A percentile compares a stretch with the other conserved stretches of the same genome.
Conservation (phyloP, 1,140 invertebrate genomes). For the Pachypsylla venusta region DNA sequence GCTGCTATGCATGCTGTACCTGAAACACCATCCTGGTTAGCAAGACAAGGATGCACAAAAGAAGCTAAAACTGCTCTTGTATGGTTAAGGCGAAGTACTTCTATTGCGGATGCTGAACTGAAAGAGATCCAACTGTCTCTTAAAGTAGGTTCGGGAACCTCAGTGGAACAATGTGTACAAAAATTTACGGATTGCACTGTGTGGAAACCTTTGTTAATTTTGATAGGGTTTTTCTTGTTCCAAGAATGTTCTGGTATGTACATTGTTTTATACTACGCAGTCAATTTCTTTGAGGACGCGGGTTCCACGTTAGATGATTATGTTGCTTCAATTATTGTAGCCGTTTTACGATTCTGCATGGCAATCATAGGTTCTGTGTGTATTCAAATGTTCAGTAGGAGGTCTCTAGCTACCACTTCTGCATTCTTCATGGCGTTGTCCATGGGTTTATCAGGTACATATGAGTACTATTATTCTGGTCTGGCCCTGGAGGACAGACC, state of each 20-base stretch:
- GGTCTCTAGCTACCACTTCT: slow-evolving; percentile 45
- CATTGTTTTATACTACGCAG: slow-evolving; percentile 58
- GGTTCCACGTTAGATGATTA: slow-evolving; percentile 48
- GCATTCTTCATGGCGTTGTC: slow-evolving; percentile 45
- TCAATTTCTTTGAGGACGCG: slow-evolving; percentile 46
- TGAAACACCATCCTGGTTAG: slow-evolving; percentile 47
- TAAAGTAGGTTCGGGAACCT: slow-evolving; percentile 4
- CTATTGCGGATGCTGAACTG: slow-evolving; percentile 38
- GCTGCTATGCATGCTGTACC: slow-evolving; percentile 45
- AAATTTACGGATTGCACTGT: slow-evolving; percentile 30
- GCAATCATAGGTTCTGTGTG: slow-evolving; percentile 46
- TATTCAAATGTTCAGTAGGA: slow-evolving; percentile 50
- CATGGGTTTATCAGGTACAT: slow-evolving; percentile 33
- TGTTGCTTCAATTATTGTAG: slow-evolving; percentile 55
- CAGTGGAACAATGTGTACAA: slow-evolving; percentile 11
- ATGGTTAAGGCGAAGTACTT: slow-evolving; percentile 39
- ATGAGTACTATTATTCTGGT: slow-evolving; percentile 30
- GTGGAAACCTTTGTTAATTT: slow-evolving; percentile 45
- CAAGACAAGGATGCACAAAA: slow-evolving; percentile 36
- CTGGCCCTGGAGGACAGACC: slow-evolving; percentile 30
- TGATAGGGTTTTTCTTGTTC: slow-evolving; percentile 46
- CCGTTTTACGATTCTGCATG: slow-evolving; percentile 45
- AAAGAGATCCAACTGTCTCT: slow-evolving; percentile 33
- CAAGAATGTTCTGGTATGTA: slow-evolving; percentile 57
- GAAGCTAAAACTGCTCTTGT: slow-evolving; percentile 38